Conservation (phyloP, 2,113 vertebrate genomes). For the Ammospiza nelsoni region DNA sequence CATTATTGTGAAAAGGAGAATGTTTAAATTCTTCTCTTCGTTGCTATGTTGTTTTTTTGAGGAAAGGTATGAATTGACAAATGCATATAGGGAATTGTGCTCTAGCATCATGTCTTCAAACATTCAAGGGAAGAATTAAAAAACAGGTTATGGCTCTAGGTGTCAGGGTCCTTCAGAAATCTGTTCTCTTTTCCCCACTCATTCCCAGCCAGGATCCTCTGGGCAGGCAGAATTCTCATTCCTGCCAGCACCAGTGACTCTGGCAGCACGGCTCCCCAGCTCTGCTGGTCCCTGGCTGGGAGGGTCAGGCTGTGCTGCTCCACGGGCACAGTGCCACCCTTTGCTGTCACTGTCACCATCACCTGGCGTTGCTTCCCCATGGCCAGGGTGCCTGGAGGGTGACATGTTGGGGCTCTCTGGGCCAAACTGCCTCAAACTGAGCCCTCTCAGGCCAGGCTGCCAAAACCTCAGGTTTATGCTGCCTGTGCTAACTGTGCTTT, state of each 20-base stretch:
- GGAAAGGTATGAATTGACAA: background rate
- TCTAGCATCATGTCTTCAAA: background rate
- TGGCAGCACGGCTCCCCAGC: background rate
- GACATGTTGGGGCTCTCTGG: background rate
- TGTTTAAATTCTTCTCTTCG: background rate
- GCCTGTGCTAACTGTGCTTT: background rate
- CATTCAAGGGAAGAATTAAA: rapidly evolving
- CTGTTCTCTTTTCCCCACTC: background rate
- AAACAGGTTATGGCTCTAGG: background rate
- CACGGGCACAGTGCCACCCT: background rate
- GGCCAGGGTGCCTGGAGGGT: background rate
- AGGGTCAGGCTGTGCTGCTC: background rate
- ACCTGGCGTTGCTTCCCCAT: background rate
- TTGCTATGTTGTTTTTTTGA: background rate
- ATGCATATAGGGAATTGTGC: background rate
- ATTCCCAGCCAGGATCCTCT: background rate
- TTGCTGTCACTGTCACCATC: background rate
- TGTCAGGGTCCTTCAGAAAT: background rate
- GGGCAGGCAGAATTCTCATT: background rate
- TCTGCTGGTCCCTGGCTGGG: background rate
- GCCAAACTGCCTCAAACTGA: background rate
- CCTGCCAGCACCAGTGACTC: background rate
- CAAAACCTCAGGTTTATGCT: background rate
- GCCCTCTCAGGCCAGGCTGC: background rate
- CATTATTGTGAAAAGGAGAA: background rate